These are phyloP conservation scores for Popillia japonica DNA, from an alignment of 1,140 invertebrate genomes.

Conservation along the genomic window DNA sequence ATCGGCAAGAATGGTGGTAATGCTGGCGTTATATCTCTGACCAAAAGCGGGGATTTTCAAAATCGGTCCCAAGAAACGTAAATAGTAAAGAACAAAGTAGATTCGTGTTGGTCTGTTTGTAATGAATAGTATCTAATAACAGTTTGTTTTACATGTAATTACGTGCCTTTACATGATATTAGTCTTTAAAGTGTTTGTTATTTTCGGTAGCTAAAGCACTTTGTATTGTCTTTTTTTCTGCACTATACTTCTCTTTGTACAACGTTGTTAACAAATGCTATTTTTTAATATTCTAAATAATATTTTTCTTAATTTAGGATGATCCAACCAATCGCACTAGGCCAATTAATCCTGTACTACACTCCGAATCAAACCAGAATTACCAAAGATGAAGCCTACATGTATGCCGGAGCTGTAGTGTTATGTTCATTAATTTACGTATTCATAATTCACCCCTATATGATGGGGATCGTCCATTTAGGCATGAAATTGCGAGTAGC, in stretches of 20 bases:
- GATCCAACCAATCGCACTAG: constrained; percentile 54
- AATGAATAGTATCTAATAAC: not conserved
- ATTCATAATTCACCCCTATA: constrained; percentile 79
- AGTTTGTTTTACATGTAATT: not conserved
- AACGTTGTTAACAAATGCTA: no score
- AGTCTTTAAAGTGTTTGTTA: no score
- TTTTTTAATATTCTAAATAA: not conserved
- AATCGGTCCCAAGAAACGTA: constrained; percentile 53
- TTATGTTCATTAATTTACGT: constrained; percentile 75
- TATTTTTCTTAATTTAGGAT: constrained; percentile 49
- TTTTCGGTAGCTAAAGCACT: no score
- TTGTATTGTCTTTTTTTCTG: no score
- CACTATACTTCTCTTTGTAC: no score
- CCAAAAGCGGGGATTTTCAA: constrained; percentile 55
- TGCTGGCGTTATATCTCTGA: constrained; percentile 79
- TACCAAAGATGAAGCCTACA: constrained; percentile 65
- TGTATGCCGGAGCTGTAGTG: constrained; percentile 75
- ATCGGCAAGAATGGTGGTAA: constrained; percentile 62
- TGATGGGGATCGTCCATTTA: constrained; percentile 77
- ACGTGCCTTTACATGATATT: no score
- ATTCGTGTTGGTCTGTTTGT: not conserved
- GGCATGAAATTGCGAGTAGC: constrained; percentile 84
- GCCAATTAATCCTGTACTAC: constrained; percentile 55
- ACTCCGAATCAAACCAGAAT: constrained; percentile 58
- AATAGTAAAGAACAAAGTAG: not conserved